Evolutionary conservation across 2,797 vertebrate species (phyloP).

Genomic region (Leptodactylus fallax): DNA sequence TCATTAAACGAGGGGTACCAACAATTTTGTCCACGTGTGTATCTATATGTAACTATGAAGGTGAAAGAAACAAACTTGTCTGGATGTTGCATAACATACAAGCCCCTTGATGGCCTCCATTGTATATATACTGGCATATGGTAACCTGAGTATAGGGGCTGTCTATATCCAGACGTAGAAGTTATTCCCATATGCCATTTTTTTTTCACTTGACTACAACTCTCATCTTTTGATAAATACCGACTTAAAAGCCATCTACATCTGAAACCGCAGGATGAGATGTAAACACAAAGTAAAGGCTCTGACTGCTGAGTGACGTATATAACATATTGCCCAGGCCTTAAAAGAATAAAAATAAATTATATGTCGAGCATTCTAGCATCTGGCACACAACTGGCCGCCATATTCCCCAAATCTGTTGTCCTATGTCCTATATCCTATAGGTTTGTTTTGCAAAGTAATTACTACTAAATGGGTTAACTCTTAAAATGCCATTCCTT

Average conservation of each 20-base stretch:
- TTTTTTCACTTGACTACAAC: background rate
- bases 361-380: background rate
- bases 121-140: background rate
- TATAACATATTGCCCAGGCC: background rate
- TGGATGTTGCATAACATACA: background rate
- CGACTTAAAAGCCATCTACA: background rate
- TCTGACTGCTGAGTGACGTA: background rate
- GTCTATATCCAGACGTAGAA: background rate
- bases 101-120: background rate
- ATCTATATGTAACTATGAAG: too few relatives aligned
- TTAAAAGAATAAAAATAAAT: constrained; percentile 6
- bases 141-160: background rate
- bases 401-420: background rate
- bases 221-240: background rate
- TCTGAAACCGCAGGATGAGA: constrained; percentile 8
- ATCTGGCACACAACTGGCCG: background rate
- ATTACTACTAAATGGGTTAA: constrained; percentile 3
- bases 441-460: background rate
- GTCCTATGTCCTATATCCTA: background rate
- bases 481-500: background rate
- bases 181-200: background rate
- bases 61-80: background rate
- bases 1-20: too few relatives aligned
- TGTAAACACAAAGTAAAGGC: constrained; percentile 21
- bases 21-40: too few relatives aligned